These are phyloP conservation scores for Anarhynchus alexandrinus DNA, from an alignment of 2,113 vertebrate genomes.

Conservation along the genomic window DNA sequence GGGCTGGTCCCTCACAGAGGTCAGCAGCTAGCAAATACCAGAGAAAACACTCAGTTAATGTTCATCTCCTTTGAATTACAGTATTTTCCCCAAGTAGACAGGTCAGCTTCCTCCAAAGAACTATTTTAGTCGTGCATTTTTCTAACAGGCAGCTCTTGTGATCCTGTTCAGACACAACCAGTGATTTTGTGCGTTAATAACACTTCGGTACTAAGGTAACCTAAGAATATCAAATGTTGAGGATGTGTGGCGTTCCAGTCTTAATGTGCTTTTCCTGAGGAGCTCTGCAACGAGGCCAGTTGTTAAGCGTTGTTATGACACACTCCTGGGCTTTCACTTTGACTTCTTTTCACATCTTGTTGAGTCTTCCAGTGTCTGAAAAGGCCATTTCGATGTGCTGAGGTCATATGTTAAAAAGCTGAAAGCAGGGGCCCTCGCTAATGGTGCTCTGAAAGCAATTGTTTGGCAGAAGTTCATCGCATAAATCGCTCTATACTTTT, in stretches of 20 bases:
- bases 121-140: not conserved
- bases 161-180: not conserved
- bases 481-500: not conserved
- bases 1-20: not conserved
- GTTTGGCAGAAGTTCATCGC: not conserved
- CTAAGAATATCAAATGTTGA: constrained; percentile 5
- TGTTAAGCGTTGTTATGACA: constrained; percentile 14
- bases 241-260: not conserved
- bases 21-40: not conserved
- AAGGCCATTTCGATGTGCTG: constrained; percentile 34
- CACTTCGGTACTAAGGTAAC: not conserved
- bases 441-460: constrained; percentile 13
- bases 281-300: not conserved
- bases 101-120: not conserved
- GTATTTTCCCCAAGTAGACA: not conserved
- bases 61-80: not conserved
- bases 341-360: constrained; percentile 20
- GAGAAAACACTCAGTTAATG: not conserved
- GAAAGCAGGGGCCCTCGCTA: not conserved
- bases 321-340: constrained; percentile 19
- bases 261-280: not conserved
- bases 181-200: not conserved
- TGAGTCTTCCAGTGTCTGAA: not conserved
- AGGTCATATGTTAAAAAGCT: constrained; percentile 19
- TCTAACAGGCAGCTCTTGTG: not conserved